A percentile compares a stretch with the other conserved stretches of the same genome.
Evolutionary conservation across 2,113 vertebrate genomes (phyloP).

Genomic region (Amphiprion ocellaris): DNA sequence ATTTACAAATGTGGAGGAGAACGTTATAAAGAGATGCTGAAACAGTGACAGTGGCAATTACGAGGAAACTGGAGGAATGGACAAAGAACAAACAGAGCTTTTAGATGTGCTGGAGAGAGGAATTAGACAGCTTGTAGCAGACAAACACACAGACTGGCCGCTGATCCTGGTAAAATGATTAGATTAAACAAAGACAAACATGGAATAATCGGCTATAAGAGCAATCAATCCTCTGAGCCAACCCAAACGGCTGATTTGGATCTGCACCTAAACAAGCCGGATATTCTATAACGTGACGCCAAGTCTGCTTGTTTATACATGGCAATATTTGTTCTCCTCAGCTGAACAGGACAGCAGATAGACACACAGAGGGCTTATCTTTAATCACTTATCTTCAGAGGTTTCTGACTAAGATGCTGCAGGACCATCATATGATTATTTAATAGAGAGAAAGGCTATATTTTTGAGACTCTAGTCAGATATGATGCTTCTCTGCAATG

Average conservation of each 20-base stretch:
- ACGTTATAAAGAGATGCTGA: constrained; percentile 44
- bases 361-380: constrained; percentile 61
- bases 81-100: constrained; percentile 59
- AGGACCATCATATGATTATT: constrained; percentile 47
- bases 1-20: constrained; percentile 37
- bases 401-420: constrained; percentile 40
- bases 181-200: constrained; percentile 84
- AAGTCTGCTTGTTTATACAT: constrained; percentile 74
- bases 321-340: constrained; percentile 67
- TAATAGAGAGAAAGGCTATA: constrained; percentile 25
- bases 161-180: constrained; percentile 82
- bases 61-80: constrained; percentile 44
- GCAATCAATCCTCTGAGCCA: constrained; percentile 78
- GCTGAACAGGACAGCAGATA: constrained; percentile 56
- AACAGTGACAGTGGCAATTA: constrained; percentile 55
- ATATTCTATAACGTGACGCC: constrained; percentile 67
- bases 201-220: constrained; percentile 79
- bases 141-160: constrained; percentile 79
- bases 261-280: constrained; percentile 72
- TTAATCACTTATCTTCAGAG: constrained; percentile 53
- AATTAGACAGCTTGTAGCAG: constrained; percentile 80
- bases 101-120: constrained; percentile 66
- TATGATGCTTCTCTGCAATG: background rate
- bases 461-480: constrained; percentile 12
- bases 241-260: constrained; percentile 76